Base-by-base conservation (phyloP, 2,888 invertebrate species). In the Esperia sulphurella region DNA sequence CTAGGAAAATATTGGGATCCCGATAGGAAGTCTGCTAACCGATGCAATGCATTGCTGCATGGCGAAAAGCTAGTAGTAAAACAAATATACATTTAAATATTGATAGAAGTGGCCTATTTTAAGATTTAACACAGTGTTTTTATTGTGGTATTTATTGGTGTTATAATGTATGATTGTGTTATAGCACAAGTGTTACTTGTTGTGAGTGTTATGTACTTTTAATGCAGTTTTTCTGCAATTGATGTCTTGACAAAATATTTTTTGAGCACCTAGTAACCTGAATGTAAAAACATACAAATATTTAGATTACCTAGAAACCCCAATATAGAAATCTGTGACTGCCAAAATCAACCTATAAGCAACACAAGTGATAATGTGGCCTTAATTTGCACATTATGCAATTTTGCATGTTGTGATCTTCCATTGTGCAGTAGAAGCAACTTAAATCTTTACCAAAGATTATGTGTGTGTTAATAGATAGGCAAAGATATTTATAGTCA, bases 361-460 rank as follows among this genome's bases (percentile, higher is more conserved):
- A 45, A 40, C 44, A 47, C 47, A 74, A 75, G 84, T 85, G 83
- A 85, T 84, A 82, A 68, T 68, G 85, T 83, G 85, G 84, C 85
- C 85, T 86, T 86, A 71, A 63, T 67, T 56, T 71, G 76, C 60
- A 66, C 63, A 57, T 63, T 70, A 65, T 67, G 69, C 35, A 35
- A 35, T n/a, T 63, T 65, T 62, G 58, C 65, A 59, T 64, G 65
- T 69, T 68, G 58, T 52, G 54, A 55, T 76, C 78, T 83, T 79
- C 77, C 77, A 83, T 77, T 77, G 67, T 79, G 64, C 68, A 61
- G 67, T 77, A 77, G 72, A 58, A 35, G 21, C 35, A 31, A 31
- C 31, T 31, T 33, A 35, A 35, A 35, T n/a, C 5, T 31, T n/a
- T n/a, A 35, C 35, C 35, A 35, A 35, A 35, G 35, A 35, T 35